Conservation (phyloP, 2,797 vertebrate species). For the Danio aesculapii region DNA sequence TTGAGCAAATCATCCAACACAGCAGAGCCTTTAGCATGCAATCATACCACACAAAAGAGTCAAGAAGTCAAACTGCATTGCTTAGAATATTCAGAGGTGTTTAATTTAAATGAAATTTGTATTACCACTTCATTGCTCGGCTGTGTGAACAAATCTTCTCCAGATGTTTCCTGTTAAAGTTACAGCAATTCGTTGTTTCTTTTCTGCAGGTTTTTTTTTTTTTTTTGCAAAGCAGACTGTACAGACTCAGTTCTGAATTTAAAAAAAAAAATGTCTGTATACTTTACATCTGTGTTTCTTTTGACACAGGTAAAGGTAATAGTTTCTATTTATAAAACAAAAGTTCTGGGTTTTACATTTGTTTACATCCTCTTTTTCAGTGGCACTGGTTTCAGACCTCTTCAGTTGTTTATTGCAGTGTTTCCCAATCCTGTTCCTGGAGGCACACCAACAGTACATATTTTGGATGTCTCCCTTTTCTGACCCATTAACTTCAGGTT, state of each 20-base stretch:
- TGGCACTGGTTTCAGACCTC: too few species aligned
- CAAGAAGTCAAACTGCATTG: not conserved
- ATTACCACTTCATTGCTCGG: not conserved
- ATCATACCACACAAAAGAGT: not conserved
- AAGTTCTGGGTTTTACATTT: too few species aligned
- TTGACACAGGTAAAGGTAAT: not conserved
- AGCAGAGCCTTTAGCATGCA: not conserved
- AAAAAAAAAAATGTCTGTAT: not conserved
- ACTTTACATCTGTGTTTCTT: not conserved
- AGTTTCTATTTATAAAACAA: not conserved
- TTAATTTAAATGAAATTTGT: conserved; percentile 12
- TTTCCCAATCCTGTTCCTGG: too few species aligned
- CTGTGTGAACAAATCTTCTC: not conserved
- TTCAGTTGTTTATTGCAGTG: too few species aligned
- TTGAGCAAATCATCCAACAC: conserved; percentile 24
- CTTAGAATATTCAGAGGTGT: not conserved
- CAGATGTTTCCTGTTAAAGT: conserved; percentile 2
- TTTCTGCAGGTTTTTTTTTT: not conserved
- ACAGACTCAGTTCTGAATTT: not conserved
- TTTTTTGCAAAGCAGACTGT: not conserved
- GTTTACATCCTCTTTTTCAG: too few species aligned
- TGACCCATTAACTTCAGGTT: too few species aligned
- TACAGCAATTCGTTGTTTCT: not conserved
- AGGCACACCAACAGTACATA: too few species aligned
- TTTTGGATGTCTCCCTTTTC: too few species aligned